A percentile compares a stretch with the other conserved stretches of the same genome.
Conservation (phyloP, 2,113 vertebrate genomes). For the Muntiacus reevesi region DNA sequence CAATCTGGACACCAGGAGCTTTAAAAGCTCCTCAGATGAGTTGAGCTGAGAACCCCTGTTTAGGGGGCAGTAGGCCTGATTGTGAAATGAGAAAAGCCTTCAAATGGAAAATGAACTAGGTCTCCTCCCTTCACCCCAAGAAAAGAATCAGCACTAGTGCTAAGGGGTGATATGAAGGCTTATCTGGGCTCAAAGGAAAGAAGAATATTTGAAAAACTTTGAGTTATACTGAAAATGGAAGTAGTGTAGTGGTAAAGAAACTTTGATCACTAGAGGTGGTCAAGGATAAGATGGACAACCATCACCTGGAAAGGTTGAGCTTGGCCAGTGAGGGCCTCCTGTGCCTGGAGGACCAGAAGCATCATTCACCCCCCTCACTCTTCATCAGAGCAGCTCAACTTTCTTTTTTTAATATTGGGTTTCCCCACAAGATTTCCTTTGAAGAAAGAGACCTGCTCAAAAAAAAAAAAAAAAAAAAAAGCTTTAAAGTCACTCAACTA, state of each 20-base stretch:
- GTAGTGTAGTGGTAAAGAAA: neutral
- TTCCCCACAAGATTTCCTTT: constrained; percentile 26
- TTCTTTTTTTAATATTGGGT: neutral
- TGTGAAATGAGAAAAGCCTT: neutral
- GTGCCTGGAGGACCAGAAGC: neutral
- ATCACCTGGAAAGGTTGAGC: neutral
- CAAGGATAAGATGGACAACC: neutral
- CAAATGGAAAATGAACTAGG: neutral
- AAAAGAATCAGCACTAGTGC: neutral
- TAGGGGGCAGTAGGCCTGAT: neutral
- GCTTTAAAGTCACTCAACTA: constrained; percentile 15
- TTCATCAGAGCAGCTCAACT: neutral
- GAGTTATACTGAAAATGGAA: neutral
- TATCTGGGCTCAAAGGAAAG: neutral
- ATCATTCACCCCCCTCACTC: neutral
- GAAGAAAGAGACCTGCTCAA: constrained; percentile 7
- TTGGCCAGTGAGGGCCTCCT: neutral
- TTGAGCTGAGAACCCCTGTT: neutral
- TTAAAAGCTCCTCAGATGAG: neutral
- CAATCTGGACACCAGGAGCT: neutral
- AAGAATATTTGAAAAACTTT: neutral
- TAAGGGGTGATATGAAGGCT: neutral
- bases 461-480: neutral
- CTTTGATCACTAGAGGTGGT: neutral
- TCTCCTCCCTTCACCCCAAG: neutral